Evolutionary conservation across 2,797 vertebrate species (phyloP).

Genomic region (Bradypodion ventrale): DNA sequence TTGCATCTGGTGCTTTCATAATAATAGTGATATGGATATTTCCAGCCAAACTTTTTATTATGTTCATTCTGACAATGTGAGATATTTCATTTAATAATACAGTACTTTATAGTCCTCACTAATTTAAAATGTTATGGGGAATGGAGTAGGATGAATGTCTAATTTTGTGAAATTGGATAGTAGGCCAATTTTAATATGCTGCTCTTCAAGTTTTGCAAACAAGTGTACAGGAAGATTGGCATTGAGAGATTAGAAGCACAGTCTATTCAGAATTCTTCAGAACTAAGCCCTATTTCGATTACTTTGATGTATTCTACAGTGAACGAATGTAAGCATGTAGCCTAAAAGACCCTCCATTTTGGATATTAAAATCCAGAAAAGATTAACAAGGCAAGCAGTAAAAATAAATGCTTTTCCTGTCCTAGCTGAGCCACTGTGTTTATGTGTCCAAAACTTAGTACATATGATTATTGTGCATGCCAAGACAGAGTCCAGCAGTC

Average conservation of each 20-base stretch:
- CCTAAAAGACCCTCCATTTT: neutral
- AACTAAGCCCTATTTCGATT: neutral
- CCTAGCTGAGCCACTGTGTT: neutral
- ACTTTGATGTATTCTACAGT: neutral
- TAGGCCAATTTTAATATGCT: neutral
- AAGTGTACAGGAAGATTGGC: neutral
- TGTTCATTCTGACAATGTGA: slow-evolving; percentile 14
- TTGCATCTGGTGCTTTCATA: slow-evolving; percentile 6
- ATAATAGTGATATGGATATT: slow-evolving; percentile 14
- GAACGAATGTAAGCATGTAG: neutral
- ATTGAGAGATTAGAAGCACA: slow-evolving; percentile 12
- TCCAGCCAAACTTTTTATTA: neutral
- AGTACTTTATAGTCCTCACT: neutral
- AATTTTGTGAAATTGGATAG: slow-evolving; percentile 7
- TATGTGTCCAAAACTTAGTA: neutral
- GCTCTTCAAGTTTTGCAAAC: neutral
- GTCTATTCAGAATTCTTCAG: neutral
- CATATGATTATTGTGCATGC: neutral
- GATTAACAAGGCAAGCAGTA: too few relatives aligned
- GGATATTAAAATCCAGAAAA: neutral
- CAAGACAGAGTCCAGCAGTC: neutral
- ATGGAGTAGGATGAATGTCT: fast-evolving
- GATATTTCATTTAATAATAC: neutral
- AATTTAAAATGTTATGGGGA: neutral
- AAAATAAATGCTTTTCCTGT: neutral